Conservation (phyloP, 2,888 invertebrate species). For the Drosophila formosana region DNA sequence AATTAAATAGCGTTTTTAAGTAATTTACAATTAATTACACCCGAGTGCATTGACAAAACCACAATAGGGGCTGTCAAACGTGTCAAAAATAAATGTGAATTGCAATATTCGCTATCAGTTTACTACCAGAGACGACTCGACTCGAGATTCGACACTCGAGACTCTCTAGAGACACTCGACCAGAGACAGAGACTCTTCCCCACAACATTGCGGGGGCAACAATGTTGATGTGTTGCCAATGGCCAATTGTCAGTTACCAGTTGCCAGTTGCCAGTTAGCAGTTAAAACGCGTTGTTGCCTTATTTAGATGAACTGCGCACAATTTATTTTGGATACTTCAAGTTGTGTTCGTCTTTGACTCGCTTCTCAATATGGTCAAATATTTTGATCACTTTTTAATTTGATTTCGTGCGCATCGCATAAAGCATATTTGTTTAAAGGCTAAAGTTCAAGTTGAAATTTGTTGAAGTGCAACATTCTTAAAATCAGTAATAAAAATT, state of each 20-base stretch:
- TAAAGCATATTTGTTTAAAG: constrained; percentile 24
- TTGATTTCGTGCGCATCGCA: constrained; percentile 50
- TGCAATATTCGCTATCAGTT: constrained; percentile 62
- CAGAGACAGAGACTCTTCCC: constrained; percentile 15
- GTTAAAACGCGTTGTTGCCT: constrained; percentile 44
- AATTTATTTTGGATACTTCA: constrained; percentile 57
- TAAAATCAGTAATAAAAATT: neutral
- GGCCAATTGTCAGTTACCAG: constrained; percentile 5
- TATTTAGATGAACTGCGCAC: constrained; percentile 43
- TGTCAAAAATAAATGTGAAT: constrained; percentile 54
- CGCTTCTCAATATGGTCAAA: constrained; percentile 60
- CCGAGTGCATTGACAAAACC: constrained; percentile 42
- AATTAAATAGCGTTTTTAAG: constrained; percentile 36
- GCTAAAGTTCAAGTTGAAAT: constrained; percentile 39
- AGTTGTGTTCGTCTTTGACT: constrained; percentile 50
- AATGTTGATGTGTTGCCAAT: neutral
- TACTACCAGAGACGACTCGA: constrained; percentile 58
- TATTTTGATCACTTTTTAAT: constrained; percentile 76
- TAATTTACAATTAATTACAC: constrained; percentile 38
- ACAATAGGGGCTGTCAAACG: constrained; percentile 61
- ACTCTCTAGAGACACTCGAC: constrained; percentile 34
- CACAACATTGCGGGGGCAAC: constrained; percentile 17
- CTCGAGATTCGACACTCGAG: constrained; percentile 25
- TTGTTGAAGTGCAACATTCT: constrained; percentile 3
- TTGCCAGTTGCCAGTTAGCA: constrained; percentile 6